Conservation (phyloP, 2,113 vertebrate species). For the Castor canadensis region DNA sequence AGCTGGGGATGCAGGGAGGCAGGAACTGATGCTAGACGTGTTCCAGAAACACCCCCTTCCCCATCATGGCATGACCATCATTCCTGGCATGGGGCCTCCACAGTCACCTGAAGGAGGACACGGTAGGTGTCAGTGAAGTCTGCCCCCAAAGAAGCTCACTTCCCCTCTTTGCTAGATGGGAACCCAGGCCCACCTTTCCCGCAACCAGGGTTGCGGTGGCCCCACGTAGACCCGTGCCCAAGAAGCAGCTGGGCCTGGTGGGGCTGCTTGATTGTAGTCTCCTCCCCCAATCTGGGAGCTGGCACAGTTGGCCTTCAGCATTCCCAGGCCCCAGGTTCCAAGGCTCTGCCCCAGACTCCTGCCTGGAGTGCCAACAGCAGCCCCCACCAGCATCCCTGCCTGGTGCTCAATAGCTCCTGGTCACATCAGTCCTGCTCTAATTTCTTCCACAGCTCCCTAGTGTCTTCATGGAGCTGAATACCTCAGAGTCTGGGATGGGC, state of each 20-base stretch:
- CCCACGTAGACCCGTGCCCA: too few relatives aligned
- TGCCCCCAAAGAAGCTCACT: background rate
- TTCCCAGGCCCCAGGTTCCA: background rate
- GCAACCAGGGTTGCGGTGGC: background rate
- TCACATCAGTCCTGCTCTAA: background rate
- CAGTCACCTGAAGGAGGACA: too few relatives aligned
- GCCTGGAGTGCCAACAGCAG: background rate
- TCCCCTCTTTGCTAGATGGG: background rate
- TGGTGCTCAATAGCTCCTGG: background rate
- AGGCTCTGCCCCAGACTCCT: background rate
- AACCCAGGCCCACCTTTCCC: background rate
- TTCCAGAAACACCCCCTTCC: background rate
- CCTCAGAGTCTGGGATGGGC: background rate
- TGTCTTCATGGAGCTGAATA: background rate
- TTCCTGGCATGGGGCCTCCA: background rate
- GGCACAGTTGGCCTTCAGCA: too few relatives aligned
- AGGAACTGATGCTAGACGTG: fast-evolving
- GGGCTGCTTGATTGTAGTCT: too few relatives aligned
- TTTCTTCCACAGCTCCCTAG: background rate
- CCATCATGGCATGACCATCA: fast-evolving
- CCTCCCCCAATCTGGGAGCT: too few relatives aligned
- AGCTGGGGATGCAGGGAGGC: fast-evolving
- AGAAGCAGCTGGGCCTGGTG: background rate
- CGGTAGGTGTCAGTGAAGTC: too few relatives aligned
- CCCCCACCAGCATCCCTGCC: background rate